A percentile compares a stretch with the other conserved stretches of the same genome.
These are phyloP conservation scores for Manduca sexta DNA, from an alignment of 1,140 invertebrate genomes.

Conservation along the genomic window DNA sequence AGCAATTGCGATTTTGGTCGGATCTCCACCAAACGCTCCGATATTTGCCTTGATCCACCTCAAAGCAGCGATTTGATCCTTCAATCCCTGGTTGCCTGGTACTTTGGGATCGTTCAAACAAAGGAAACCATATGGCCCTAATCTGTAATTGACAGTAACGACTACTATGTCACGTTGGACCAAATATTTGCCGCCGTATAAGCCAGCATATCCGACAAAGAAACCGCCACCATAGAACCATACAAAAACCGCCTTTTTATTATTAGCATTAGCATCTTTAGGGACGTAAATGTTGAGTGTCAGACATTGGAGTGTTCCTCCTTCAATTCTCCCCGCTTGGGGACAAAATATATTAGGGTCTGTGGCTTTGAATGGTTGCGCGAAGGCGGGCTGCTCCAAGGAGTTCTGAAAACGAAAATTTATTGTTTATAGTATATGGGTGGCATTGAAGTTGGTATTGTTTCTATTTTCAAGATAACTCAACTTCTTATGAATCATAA, in stretches of 20 bases:
- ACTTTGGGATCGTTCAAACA: constrained; percentile 76
- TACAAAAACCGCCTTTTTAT: constrained; percentile 76
- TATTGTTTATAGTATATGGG: background rate
- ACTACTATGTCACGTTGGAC: constrained; percentile 73
- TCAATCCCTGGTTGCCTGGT: constrained; percentile 79
- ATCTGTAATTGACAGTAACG: constrained; percentile 76
- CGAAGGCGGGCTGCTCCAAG: constrained; percentile 14
- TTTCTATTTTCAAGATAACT: too few relatives aligned
- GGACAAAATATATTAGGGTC: constrained; percentile 20
- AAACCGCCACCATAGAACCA: constrained; percentile 83
- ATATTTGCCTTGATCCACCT: constrained; percentile 79
- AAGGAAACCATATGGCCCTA: constrained; percentile 79
- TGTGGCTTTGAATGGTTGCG: constrained; percentile 13
- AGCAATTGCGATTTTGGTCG: constrained; percentile 79
- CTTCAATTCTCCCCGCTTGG: constrained; percentile 7
- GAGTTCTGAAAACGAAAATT: constrained; percentile 16
- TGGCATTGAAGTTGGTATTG: too few relatives aligned
- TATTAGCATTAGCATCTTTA: background rate
- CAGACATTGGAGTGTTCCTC: constrained; percentile 33
- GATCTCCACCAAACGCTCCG: constrained; percentile 80
- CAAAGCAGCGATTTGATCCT: constrained; percentile 79
- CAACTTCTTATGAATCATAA: too few relatives aligned
- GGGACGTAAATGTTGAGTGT: constrained; percentile 40
- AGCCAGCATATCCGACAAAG: constrained; percentile 46
- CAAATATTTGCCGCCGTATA: constrained; percentile 68